Evolutionary conservation across 2,113 vertebrate genomes (phyloP).

Genomic region (Vidua chalybeata): DNA sequence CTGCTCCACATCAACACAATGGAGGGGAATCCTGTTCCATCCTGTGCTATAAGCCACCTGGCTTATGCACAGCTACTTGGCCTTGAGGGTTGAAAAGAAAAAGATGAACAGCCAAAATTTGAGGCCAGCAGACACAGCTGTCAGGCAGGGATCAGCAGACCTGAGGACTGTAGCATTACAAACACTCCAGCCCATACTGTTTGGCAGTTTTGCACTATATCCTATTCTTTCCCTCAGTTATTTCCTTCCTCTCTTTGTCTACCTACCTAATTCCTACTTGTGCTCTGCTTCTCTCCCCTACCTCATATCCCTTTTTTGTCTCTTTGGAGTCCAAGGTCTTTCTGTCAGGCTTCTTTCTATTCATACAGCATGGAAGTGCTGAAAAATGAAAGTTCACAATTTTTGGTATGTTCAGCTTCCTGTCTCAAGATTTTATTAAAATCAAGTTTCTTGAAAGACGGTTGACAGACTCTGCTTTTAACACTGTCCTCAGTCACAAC

Average conservation of each 20-base stretch:
- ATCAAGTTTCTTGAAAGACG: not conserved
- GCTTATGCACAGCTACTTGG: conserved; percentile 9
- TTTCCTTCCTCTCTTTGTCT: conserved; percentile 33
- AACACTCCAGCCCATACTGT: not conserved
- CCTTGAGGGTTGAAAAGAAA: conserved; percentile 24
- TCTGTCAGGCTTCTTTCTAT: not conserved
- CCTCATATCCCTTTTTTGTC: not conserved
- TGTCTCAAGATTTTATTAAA: not conserved
- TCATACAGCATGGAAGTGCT: not conserved
- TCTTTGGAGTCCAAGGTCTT: not conserved
- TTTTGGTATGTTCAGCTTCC: not conserved
- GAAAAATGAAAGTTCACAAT: not conserved
- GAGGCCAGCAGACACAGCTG: conserved; percentile 5
- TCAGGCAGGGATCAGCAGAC: not conserved
- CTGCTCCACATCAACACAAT: not conserved
- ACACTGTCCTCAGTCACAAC: not conserved
- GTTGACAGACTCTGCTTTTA: not conserved
- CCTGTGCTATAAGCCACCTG: not conserved
- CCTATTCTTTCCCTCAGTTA: not conserved
- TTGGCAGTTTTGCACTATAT: not conserved
- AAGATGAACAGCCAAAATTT: not conserved
- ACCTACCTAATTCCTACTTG: not conserved
- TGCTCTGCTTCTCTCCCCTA: not conserved
- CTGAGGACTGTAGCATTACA: not conserved
- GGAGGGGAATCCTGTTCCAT: conserved; percentile 24